Evolutionary conservation across 2,797 vertebrate genomes (phyloP).

Genomic region (Tokudaia muenninki): DNA sequence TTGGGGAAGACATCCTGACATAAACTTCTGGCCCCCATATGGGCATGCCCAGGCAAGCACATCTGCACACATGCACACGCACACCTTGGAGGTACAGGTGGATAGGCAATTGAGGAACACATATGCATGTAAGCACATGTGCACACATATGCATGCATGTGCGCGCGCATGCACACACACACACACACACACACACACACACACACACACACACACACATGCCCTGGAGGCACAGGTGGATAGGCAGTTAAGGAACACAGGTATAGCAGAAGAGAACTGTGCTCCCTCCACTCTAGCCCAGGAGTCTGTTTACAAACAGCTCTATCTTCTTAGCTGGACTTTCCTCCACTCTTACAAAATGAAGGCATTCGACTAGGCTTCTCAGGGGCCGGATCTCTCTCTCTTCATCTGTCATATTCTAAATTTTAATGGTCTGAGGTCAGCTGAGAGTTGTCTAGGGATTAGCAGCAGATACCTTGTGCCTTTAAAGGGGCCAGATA

Average conservation of each 20-base stretch:
- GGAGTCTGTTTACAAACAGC: background rate
- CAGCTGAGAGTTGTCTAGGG: background rate
- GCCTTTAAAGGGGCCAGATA: slow-evolving; percentile 22
- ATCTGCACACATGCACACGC: background rate
- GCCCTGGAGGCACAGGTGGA: background rate
- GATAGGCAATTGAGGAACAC: background rate
- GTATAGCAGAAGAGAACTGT: background rate
- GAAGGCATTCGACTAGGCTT: background rate
- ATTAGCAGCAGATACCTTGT: background rate
- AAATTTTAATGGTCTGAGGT: background rate
- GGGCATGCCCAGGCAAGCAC: background rate
- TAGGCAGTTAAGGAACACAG: background rate
- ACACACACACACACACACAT: too few relatives aligned
- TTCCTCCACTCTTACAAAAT: background rate
- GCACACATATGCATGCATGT: too few relatives aligned
- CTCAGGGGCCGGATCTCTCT: background rate
- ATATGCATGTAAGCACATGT: too few relatives aligned
- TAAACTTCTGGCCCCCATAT: background rate
- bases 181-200: background rate
- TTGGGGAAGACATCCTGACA: background rate
- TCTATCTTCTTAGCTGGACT: background rate
- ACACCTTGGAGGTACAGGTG: background rate
- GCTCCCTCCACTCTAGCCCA: background rate
- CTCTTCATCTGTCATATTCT: slow-evolving; percentile 13
- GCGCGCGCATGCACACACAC: background rate